These are phyloP conservation scores for Altica lythri DNA, from an alignment of 2,888 invertebrate genomes.

Conservation along the genomic window DNA sequence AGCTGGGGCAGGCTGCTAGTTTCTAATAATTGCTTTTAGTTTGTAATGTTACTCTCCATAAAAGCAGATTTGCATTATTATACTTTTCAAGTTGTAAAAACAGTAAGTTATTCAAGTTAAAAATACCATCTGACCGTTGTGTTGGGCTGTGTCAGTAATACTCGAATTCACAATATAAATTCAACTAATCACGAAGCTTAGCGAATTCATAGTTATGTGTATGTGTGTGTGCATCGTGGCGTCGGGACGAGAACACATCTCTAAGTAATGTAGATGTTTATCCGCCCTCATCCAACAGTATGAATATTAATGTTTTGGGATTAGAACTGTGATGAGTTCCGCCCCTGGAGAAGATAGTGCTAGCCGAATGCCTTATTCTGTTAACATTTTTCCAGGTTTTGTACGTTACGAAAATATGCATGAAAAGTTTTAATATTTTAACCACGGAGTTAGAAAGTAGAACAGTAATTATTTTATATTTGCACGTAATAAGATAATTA, in stretches of 20 bases:
- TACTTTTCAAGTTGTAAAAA: no score
- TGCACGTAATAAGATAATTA: no score
- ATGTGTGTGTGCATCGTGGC: conserved; percentile 34
- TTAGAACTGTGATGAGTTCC: conserved; percentile 49
- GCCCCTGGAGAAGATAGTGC: conserved; percentile 30
- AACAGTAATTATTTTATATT: no score
- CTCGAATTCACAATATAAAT: conserved; percentile 21
- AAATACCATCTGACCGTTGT: not conserved
- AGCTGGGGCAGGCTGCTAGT: no score
- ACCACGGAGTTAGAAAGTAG: no score
- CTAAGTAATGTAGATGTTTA: conserved; percentile 47
- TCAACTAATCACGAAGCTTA: conserved; percentile 27
- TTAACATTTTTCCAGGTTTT: conserved; percentile 22
- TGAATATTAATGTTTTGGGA: conserved; percentile 53
- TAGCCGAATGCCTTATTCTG: conserved; percentile 30
- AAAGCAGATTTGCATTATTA: no score
- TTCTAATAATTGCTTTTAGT: no score
- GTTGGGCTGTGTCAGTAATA: not conserved
- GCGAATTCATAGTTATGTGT: conserved; percentile 28
- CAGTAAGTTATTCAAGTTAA: not conserved
- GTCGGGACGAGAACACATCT: conserved; percentile 36
- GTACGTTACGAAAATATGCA: conserved; percentile 2
- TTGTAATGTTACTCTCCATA: no score
- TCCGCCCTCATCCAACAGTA: conserved; percentile 47
- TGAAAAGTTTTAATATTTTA: conserved; percentile 9